Conservation (phyloP, 1,140 invertebrate species). For the Sesamia nonagrioides region DNA sequence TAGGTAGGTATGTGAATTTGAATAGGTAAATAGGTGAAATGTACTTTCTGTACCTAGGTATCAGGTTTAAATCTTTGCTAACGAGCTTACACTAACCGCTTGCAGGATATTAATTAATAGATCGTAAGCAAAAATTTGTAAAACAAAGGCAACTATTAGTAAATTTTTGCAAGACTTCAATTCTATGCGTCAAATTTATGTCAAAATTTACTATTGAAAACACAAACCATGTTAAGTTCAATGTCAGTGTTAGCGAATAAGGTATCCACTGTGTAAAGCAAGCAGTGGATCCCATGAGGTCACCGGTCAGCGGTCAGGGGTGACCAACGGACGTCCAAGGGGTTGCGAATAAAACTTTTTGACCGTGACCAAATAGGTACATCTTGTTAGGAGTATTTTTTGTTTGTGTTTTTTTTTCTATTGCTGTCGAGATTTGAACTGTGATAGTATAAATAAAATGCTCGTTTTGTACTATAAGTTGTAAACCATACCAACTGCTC, state of each 20-base stretch:
- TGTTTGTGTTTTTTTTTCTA: conserved; percentile 10
- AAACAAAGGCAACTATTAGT: no score
- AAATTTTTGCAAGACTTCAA: no score
- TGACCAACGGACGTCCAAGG: conserved; percentile 79
- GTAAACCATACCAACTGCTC: not conserved
- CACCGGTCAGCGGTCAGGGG: conserved; percentile 81
- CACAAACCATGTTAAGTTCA: conserved; percentile 63
- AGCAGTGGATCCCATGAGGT: conserved; percentile 79
- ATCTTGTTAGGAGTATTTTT: conserved; percentile 45
- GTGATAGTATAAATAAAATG: not conserved
- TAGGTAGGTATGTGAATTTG: not conserved
- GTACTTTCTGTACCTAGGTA: no score
- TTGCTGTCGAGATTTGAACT: not conserved
- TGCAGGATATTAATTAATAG: no score
- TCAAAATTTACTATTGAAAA: not conserved
- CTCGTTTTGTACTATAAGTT: not conserved
- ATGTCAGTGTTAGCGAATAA: conserved; percentile 69
- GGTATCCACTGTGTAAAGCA: conserved; percentile 53
- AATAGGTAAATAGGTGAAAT: not conserved
- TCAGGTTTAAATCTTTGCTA: no score
- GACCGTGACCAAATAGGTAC: conserved; percentile 57
- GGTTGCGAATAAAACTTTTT: conserved; percentile 72
- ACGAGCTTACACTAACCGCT: no score
- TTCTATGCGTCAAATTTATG: no score
- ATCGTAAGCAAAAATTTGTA: no score